Conservation (phyloP, 1,140 invertebrate genomes). For the Whitmania pigra region DNA sequence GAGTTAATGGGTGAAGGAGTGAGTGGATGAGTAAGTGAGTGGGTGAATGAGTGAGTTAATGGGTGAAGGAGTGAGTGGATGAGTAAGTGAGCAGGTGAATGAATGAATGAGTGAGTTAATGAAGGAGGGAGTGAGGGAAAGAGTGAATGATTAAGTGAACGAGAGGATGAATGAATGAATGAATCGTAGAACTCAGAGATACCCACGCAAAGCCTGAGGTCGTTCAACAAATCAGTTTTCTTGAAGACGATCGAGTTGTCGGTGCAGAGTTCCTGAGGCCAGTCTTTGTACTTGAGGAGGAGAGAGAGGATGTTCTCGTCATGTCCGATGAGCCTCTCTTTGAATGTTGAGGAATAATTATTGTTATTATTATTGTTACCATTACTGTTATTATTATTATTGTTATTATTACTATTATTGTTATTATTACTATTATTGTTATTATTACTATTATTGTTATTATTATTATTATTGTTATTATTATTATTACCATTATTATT, state of each 20-base stretch:
- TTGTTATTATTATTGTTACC: neutral
- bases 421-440: neutral
- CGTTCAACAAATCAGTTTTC: constrained; percentile 45
- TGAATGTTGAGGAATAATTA: neutral
- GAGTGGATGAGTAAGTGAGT: neutral
- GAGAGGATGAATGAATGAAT: neutral
- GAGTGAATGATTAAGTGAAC: neutral
- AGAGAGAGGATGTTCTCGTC: constrained; percentile 59
- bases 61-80: neutral
- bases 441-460: too few relatives aligned
- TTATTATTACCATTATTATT: too few relatives aligned
- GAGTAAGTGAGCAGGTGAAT: neutral
- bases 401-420: too few relatives aligned
- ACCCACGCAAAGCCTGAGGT: constrained; percentile 45
- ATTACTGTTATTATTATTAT: neutral
- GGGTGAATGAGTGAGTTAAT: too few relatives aligned
- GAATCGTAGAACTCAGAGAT: neutral
- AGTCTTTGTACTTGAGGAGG: constrained; percentile 64
- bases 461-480: too few relatives aligned
- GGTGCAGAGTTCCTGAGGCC: constrained; percentile 50
- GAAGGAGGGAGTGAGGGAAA: neutral
- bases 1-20: neutral
- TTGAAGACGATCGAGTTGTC: constrained; percentile 27
- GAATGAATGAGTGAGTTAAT: neutral
- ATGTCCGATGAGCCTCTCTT: constrained; percentile 60